These are phyloP conservation scores for Oreocharis arfaki DNA, from an alignment of 2,113 vertebrate species.

Conservation along the genomic window DNA sequence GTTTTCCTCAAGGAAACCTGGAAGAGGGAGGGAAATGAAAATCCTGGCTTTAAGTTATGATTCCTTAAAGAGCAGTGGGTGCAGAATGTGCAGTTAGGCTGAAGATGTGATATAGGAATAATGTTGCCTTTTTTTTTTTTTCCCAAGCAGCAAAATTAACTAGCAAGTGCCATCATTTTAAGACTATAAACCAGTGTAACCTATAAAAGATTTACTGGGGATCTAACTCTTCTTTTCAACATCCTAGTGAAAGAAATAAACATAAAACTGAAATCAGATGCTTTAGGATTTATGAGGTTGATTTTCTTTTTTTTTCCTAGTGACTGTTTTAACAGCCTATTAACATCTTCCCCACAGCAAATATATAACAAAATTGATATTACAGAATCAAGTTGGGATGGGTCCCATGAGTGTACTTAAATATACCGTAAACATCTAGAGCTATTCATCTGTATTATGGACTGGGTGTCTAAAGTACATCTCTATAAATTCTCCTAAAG, in stretches of 20 bases:
- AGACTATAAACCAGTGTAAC: slow-evolving; percentile 23
- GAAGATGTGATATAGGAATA: background rate
- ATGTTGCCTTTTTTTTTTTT: background rate
- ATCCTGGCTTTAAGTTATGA: background rate
- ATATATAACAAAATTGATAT: slow-evolving; percentile 49
- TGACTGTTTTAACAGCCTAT: slow-evolving; percentile 57
- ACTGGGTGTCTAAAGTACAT: slow-evolving; percentile 37
- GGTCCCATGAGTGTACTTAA: slow-evolving; percentile 50
- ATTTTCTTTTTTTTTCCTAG: slow-evolving; percentile 22
- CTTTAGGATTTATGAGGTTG: slow-evolving; percentile 51
- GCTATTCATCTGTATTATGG: slow-evolving; percentile 48
- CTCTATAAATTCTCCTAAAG: slow-evolving; percentile 1
- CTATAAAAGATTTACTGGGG: slow-evolving; percentile 49
- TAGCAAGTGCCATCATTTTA: slow-evolving; percentile 20
- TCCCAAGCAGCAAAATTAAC: slow-evolving; percentile 33
- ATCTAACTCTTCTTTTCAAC: slow-evolving; percentile 20
- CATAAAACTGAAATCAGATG: slow-evolving; percentile 39
- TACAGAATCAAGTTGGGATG: slow-evolving; percentile 47
- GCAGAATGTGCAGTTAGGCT: background rate
- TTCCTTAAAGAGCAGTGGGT: slow-evolving; percentile 28
- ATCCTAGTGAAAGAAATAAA: slow-evolving; percentile 13
- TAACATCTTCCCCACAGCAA: slow-evolving; percentile 63
- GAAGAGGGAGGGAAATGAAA: background rate
- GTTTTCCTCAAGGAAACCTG: background rate
- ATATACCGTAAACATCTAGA: slow-evolving; percentile 20